Conservation (phyloP, 2,113 vertebrate species). For the Phycodurus eques region DNA sequence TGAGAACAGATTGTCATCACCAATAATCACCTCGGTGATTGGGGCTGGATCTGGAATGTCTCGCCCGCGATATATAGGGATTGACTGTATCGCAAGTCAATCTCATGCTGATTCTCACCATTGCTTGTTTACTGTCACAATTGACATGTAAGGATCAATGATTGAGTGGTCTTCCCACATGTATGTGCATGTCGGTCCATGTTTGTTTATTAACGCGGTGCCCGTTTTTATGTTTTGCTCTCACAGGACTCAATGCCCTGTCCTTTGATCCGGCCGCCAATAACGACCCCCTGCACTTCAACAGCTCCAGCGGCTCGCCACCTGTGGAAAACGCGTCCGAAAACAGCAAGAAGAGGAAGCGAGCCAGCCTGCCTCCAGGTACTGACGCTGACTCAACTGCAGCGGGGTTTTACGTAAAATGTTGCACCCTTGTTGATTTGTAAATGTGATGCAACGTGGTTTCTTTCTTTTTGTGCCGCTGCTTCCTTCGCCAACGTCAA, state of each 20-base stretch:
- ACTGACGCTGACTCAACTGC: constrained; percentile 27
- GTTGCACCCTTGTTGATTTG: constrained; percentile 7
- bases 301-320: constrained; percentile 67
- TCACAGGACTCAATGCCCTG: constrained; percentile 83
- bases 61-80: too few species aligned
- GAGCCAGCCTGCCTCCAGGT: constrained; percentile 81
- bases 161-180: background rate
- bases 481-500: constrained; percentile 19
- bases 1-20: too few species aligned
- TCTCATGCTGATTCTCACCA: background rate
- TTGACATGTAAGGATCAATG: background rate
- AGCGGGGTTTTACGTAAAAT: background rate
- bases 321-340: constrained; percentile 79
- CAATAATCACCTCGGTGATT: background rate
- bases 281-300: constrained; percentile 81
- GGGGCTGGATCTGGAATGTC: too few species aligned
- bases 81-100: background rate
- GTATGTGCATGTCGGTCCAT: background rate
- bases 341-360: constrained; percentile 83
- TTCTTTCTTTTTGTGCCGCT: background rate
- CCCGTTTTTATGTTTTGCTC: constrained; percentile 31
- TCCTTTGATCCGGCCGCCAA: constrained; percentile 81
- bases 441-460: constrained; percentile 11
- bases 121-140: background rate
- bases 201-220: constrained; percentile 1